Percentiles rank a stretch among this genome's conserved stretches.
phyloP scores from a whole-genome alignment of 2,888 invertebrate genomes.

The Hypsopygia costalis region DNA sequence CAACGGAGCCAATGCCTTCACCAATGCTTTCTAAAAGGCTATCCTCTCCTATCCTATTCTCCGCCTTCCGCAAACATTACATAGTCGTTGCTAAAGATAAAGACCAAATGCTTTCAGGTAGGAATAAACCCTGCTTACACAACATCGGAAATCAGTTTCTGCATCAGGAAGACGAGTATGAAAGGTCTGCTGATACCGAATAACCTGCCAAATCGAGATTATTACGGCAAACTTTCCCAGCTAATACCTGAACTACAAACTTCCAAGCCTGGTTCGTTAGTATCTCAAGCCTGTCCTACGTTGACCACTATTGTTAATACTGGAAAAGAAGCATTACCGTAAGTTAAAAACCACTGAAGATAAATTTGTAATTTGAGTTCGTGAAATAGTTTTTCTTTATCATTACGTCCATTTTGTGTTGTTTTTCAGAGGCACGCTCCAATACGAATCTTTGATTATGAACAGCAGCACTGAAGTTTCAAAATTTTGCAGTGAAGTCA shows the following conservation, averaged over 20 bases:
- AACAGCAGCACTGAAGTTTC: conserved; percentile 42
- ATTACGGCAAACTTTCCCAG: conserved; percentile 81
- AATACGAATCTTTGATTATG: conserved; percentile 38
- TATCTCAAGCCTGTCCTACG: conserved; percentile 66
- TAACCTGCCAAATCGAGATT: conserved; percentile 83
- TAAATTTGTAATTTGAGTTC: no score
- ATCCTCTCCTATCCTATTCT: no score
- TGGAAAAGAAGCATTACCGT: conserved; percentile 77
- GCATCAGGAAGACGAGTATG: conserved; percentile 85
- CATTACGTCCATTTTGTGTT: background rate
- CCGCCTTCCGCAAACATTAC: no score
- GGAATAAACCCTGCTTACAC: conserved; percentile 89
- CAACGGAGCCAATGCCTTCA: no score
- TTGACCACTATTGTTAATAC: conserved; percentile 80
- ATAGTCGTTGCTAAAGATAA: no score
- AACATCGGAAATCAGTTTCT: conserved; percentile 85
- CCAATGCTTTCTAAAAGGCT: no score
- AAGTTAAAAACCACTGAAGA: conserved; percentile 35
- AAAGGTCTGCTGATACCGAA: conserved; percentile 85
- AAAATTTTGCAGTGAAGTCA: conserved; percentile 75
- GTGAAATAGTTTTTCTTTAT: background rate
- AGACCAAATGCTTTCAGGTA: background rate
- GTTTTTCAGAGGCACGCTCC: conserved; percentile 47
- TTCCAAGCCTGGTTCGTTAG: conserved; percentile 65
- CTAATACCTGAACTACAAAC: conserved; percentile 80